Conservation (phyloP, 2,888 invertebrate genomes). For the Nemotelus nigrinus region DNA sequence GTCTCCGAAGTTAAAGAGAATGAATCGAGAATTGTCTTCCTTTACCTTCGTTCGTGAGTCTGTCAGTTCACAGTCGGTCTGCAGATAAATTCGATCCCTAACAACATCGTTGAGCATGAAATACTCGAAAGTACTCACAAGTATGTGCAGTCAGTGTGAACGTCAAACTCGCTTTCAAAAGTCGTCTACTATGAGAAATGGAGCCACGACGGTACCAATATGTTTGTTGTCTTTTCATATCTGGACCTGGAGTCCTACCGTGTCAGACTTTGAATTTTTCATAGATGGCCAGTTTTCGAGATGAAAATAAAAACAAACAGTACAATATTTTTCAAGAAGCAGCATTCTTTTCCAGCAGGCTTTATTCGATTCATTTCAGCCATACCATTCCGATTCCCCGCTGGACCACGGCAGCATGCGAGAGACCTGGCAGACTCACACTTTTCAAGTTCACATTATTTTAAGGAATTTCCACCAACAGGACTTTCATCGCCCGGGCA, state of each 20-base stretch:
- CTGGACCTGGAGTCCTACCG: conserved; percentile 7
- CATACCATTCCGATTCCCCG: no score
- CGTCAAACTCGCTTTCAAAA: no score
- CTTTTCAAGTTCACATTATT: conserved; percentile 37
- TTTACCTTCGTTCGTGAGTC: not conserved
- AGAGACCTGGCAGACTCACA: not conserved
- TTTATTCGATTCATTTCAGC: no score
- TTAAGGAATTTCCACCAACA: not conserved
- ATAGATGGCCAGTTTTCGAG: conserved; percentile 32
- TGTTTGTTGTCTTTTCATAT: not conserved
- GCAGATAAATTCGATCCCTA: not conserved
- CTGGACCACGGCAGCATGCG: no score
- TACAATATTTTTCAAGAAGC: not conserved
- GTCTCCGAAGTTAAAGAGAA: conserved; percentile 27
- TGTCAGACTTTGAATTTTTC: conserved; percentile 35
- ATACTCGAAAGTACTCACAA: not conserved
- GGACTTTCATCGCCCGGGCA: conserved; percentile 6
- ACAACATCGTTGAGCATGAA: not conserved
- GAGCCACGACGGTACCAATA: no score
- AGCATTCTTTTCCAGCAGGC: no score
- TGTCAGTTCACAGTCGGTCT: not conserved
- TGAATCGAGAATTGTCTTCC: not conserved
- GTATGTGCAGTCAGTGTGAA: not conserved
- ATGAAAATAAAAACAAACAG: not conserved
- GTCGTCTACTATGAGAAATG: no score